phyloP scores from a whole-genome alignment of 1,140 invertebrate genomes.

The Eurosta solidaginis region DNA sequence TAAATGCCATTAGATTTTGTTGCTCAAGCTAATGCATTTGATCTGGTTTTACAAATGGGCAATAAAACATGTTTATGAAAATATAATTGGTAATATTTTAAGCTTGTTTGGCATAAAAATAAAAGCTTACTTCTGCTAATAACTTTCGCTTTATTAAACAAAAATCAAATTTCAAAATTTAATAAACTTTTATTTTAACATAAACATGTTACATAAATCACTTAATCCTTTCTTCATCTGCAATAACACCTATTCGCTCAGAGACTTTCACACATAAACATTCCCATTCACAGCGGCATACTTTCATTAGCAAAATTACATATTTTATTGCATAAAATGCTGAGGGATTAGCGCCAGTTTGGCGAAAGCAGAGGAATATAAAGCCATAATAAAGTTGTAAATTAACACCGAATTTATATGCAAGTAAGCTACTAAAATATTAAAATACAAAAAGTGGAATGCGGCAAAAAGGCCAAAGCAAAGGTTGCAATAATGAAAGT shows the following conservation, averaged over 20 bases:
- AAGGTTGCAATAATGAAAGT: neutral
- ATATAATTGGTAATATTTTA: no score
- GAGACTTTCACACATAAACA: neutral
- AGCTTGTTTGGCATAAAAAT: no score
- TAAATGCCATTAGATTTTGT: no score
- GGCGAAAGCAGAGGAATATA: neutral
- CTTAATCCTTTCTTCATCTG: neutral
- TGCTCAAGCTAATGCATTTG: no score
- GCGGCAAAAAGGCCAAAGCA: neutral
- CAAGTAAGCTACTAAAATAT: constrained; percentile 13
- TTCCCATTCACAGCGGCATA: neutral
- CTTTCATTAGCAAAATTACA: constrained; percentile 20
- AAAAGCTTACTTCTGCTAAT: no score
- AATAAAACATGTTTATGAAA: no score
- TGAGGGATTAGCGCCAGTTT: neutral
- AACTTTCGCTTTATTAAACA: no score
- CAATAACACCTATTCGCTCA: neutral
- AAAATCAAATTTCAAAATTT: no score
- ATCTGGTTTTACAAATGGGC: no score
- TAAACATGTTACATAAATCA: constrained; percentile 5
- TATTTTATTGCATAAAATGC: constrained; percentile 11
- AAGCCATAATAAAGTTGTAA: constrained; percentile 12
- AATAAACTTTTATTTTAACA: neutral
- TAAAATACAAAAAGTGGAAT: neutral
- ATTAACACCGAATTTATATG: constrained; percentile 8